These are phyloP conservation scores for Belgica antarctica DNA, from an alignment of 2,888 invertebrate species.

Conservation along the genomic window DNA sequence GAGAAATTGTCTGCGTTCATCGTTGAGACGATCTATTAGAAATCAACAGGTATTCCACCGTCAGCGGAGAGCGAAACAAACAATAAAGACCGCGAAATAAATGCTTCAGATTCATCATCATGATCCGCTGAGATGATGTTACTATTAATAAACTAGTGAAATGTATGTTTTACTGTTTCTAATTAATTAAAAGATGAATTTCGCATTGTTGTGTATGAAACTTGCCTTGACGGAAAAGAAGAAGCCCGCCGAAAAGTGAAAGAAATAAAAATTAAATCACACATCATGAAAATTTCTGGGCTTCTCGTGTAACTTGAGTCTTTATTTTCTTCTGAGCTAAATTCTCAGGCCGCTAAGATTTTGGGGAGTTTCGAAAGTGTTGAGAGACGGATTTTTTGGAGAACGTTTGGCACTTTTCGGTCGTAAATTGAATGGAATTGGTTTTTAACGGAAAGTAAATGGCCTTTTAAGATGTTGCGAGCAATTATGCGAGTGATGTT, in stretches of 20 bases:
- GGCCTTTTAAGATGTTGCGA: too few species aligned
- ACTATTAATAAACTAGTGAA: neutral
- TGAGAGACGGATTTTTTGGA: too few species aligned
- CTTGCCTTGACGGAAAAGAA: too few species aligned
- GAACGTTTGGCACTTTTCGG: neutral
- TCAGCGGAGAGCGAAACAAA: neutral
- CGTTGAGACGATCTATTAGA: neutral
- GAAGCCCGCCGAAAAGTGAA: too few species aligned
- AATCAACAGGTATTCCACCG: conserved; percentile 17
- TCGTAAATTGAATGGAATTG: too few species aligned
- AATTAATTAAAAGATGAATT: conserved; percentile 20
- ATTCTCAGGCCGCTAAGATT: too few species aligned
- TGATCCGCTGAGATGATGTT: neutral
- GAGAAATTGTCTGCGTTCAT: too few species aligned
- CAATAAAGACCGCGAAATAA: neutral
- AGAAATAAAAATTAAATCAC: too few species aligned
- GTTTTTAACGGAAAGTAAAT: too few species aligned
- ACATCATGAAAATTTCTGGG: neutral
- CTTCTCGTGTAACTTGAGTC: conserved; percentile 2
- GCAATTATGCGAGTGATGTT: too few species aligned
- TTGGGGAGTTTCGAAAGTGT: too few species aligned
- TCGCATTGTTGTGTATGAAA: conserved; percentile 25
- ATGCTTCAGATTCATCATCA: neutral
- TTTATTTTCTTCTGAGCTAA: conserved; percentile 10
- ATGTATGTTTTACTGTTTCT: neutral